Conservation (phyloP, 2,113 vertebrate genomes). For the Oxyura jamaicensis region DNA sequence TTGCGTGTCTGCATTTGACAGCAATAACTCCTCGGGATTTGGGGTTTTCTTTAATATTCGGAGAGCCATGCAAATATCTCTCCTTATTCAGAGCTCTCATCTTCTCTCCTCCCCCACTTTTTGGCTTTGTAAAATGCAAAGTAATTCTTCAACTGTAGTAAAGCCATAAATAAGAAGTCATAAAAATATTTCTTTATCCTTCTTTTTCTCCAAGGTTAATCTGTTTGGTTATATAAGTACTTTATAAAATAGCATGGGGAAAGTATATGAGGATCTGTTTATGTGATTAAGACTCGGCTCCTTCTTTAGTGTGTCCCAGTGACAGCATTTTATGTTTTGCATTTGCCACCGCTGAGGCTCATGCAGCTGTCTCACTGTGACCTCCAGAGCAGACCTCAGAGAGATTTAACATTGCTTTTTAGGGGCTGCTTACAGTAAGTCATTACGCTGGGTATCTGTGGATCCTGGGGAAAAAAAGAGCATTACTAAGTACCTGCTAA, state of each 20-base stretch:
- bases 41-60: slow-evolving; percentile 36
- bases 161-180: neutral
- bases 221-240: slow-evolving; percentile 38
- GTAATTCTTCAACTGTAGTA: neutral
- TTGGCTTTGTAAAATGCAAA: slow-evolving; percentile 9
- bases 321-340: neutral
- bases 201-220: slow-evolving; percentile 23
- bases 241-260: slow-evolving; percentile 5
- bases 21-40: slow-evolving; percentile 12
- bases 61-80: neutral
- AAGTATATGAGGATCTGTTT: slow-evolving; percentile 36
- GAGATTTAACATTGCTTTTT: neutral
- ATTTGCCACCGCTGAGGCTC: neutral
- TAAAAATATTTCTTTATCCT: neutral
- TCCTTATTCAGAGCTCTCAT: neutral
- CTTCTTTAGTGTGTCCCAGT: neutral
- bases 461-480: neutral
- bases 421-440: neutral
- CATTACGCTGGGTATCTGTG: neutral
- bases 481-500: slow-evolving; percentile 9
- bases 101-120: neutral
- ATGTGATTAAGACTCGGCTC: slow-evolving; percentile 39
- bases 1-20: neutral
- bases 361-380: neutral
- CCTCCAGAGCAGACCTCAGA: neutral